Evolutionary conservation across 2,797 vertebrate genomes (phyloP).

Genomic region (Percopsis omiscomaycus): DNA sequence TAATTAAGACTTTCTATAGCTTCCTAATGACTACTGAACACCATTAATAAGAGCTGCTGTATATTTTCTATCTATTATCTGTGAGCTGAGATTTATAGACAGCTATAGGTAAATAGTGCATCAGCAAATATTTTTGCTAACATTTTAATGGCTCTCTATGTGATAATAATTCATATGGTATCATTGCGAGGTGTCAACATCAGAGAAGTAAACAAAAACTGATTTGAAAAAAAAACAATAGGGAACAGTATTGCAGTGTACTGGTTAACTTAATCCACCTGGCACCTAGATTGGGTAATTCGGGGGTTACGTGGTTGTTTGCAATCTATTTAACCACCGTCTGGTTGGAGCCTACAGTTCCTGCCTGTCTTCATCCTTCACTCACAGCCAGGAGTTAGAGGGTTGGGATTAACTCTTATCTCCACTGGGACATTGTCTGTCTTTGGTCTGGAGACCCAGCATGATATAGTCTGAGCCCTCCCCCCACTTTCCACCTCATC

Average conservation of each 20-base stretch:
- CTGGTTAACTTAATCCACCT: background rate
- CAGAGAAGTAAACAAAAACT: background rate
- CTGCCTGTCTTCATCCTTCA: conserved; percentile 56
- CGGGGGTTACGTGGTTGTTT: too few species aligned
- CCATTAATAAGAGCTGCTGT: too few species aligned
- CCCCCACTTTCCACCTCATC: conserved; percentile 46
- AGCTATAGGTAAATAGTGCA: too few species aligned
- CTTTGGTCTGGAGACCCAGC: conserved; percentile 44
- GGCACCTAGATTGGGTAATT: too few species aligned
- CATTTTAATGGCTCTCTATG: too few species aligned
- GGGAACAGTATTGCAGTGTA: background rate
- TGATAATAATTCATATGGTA: too few species aligned
- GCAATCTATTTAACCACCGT: conserved; percentile 21
- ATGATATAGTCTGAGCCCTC: conserved; percentile 42
- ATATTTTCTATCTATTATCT: too few species aligned
- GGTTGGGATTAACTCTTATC: conserved; percentile 70
- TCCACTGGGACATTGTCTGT: conserved; percentile 50
- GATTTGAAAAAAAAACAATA: background rate
- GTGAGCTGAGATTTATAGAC: too few species aligned
- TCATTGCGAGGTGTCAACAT: too few species aligned
- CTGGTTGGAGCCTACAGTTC: conserved; percentile 33
- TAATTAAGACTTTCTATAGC: too few species aligned
- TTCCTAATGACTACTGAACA: too few species aligned
- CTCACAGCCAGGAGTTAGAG: conserved; percentile 58
- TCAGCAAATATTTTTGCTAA: too few species aligned